Evolutionary conservation across 2,888 invertebrate genomes (phyloP).

Genomic region (Julus scanicus): DNA sequence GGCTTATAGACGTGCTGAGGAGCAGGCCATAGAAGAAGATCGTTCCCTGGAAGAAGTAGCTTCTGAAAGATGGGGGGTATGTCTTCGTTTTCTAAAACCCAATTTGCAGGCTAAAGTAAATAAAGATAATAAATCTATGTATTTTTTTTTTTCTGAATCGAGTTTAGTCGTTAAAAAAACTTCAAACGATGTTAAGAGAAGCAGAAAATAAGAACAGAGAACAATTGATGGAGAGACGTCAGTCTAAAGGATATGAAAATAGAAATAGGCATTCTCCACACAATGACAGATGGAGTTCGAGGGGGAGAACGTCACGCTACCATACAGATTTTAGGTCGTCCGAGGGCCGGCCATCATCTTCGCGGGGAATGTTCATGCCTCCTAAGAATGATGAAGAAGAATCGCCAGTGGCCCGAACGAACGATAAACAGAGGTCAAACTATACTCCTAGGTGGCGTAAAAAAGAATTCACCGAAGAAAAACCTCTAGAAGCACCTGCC

Average conservation of each 20-base stretch:
- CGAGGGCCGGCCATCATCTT: neutral
- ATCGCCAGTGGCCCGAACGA: neutral
- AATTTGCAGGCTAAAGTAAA: neutral
- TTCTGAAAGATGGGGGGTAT: slow-evolving; percentile 72
- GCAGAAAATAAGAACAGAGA: slow-evolving; percentile 1
- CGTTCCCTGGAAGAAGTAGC: slow-evolving; percentile 71
- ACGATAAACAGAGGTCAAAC: neutral
- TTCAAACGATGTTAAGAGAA: slow-evolving; percentile 44
- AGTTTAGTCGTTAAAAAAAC: slow-evolving; percentile 46
- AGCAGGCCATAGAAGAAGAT: slow-evolving; percentile 71
- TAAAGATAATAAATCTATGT: neutral
- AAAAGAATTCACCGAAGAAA: neutral
- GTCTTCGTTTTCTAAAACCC: slow-evolving; percentile 58
- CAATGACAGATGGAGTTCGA: neutral
- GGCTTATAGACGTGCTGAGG: slow-evolving; percentile 70
- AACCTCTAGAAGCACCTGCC: neutral
- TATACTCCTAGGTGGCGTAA: neutral
- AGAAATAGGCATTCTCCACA: neutral
- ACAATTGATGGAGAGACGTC: neutral
- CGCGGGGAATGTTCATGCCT: neutral
- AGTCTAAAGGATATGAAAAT: neutral
- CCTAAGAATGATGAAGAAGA: neutral
- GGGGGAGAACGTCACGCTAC: neutral
- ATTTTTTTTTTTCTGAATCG: neutral
- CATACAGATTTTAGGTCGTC: neutral